These are phyloP conservation scores for Acanthurus lineatus DNA, from an alignment of 2,797 vertebrate species.

Conservation along the genomic window DNA sequence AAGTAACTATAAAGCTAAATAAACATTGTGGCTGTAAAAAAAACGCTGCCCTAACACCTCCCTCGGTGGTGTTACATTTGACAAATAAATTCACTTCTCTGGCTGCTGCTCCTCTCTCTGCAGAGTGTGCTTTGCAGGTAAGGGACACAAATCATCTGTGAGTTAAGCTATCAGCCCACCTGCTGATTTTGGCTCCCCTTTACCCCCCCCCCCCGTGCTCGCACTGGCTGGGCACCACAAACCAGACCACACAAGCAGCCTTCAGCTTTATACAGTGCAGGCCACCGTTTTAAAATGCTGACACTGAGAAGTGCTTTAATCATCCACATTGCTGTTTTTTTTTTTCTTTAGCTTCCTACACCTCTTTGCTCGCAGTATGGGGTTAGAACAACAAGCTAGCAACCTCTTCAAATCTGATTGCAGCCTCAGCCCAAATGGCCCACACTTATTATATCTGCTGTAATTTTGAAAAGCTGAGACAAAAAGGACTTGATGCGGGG, in stretches of 20 bases:
- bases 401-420: slow-evolving; percentile 46
- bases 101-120: slow-evolving; percentile 35
- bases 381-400: slow-evolving; percentile 11
- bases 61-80: slow-evolving; percentile 23
- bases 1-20: not conserved
- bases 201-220: not conserved
- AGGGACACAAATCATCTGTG: slow-evolving; percentile 61
- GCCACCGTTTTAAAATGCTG: not conserved
- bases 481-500: slow-evolving; percentile 45
- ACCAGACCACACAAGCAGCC: slow-evolving; percentile 1
- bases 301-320: slow-evolving; percentile 7
- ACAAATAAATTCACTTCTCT: slow-evolving; percentile 56
- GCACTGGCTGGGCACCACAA: not conserved
- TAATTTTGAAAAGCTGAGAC: slow-evolving; percentile 55
- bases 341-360: not conserved
- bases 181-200: slow-evolving; percentile 40
- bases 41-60: slow-evolving; percentile 26
- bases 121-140: slow-evolving; percentile 55
- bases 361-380: not conserved
- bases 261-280: not conserved
- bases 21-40: slow-evolving; percentile 15
- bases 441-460: slow-evolving; percentile 35
- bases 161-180: slow-evolving; percentile 51
- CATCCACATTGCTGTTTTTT: not conserved
- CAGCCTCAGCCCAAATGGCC: slow-evolving; percentile 37